phyloP scores from a whole-genome alignment of 1,140 invertebrate genomes.

The Oscheius sp. region DNA sequence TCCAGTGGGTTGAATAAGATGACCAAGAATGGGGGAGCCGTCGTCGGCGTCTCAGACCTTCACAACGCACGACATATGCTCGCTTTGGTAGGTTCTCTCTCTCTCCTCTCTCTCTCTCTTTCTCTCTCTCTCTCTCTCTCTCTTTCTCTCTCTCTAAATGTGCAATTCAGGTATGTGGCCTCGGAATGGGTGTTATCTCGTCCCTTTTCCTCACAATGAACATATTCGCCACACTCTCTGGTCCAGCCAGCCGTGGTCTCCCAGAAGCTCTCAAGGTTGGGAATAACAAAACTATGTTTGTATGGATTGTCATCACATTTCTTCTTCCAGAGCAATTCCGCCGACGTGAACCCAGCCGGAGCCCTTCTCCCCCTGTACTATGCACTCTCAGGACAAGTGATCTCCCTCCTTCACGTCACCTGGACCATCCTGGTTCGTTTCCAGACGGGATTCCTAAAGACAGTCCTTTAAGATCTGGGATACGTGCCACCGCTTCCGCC shows the following conservation, averaged over 20 bases:
- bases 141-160: not conserved
- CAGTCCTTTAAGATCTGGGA: constrained; percentile 20
- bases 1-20: constrained; percentile 24
- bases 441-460: not conserved
- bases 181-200: constrained; percentile 26
- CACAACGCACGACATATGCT: constrained; percentile 34
- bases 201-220: constrained; percentile 38
- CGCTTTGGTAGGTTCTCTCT: constrained; percentile 2
- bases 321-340: not conserved
- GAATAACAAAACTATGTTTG: not conserved
- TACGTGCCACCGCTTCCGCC: constrained; percentile 13
- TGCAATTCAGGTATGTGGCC: constrained; percentile 8
- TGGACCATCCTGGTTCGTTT: constrained; percentile 33
- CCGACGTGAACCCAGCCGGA: constrained; percentile 15
- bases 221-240: constrained; percentile 27
- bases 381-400: not conserved
- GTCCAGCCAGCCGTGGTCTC: constrained; percentile 16
- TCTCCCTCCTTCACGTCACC: constrained; percentile 22
- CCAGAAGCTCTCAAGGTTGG: constrained; percentile 9
- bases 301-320: not conserved
- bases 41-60: constrained; percentile 15
- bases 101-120: not conserved
- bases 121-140: not conserved
- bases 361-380: constrained; percentile 28
- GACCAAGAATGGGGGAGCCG: not conserved